Evolutionary conservation across 2,888 invertebrate species (phyloP), one percentile per base, ranked within the genome.

Genomic region (Protonemura montana): DNA sequence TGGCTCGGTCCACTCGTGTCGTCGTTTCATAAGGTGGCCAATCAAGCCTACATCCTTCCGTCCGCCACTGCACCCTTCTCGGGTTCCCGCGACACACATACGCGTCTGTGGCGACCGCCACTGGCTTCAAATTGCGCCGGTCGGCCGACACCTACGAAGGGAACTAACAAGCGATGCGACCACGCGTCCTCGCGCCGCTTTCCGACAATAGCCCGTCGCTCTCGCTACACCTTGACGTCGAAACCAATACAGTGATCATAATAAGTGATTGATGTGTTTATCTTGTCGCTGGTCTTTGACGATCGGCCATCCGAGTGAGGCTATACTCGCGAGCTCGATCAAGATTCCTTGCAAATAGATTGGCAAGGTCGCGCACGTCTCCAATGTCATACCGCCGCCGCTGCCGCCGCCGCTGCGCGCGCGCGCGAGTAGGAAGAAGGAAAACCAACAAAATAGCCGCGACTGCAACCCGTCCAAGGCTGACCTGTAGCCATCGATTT

Each of bases 31-130:
- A 83, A 85, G 35, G 59, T 13, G 59, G 13, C 6, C 59, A 59
- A 59, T 59, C 81, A 41, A 80, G 76, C 85, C 85, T 42, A 85
- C 85, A 85, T 87, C 87, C 87, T 85, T 87, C 87, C 85, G 77
- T 7, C 35, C 59, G 59, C 59, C 59, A 59, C 78, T 77, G 76
- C 76, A 76, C 59, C 81, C 42, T 27, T 27, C 26, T 27, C 78
- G 41, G 59, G 76, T 28, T 82, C 29, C 82, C 13, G 16, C 21
- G 59, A 59, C 59, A 59, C 76, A 76, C 25, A 42, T 83, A 16
- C 41, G 13, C 42, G n/a, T 7, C 35, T 35, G 35, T 35, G 35
- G 59, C 59, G 59, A 59, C 16, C 59, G 35, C n/a, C n/a, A n/a
- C n/a, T n/a, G n/a, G n/a, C n/a, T n/a, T n/a, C n/a, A n/a, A n/a